phyloP scores from a whole-genome alignment of 1,140 invertebrate genomes.

The Ladona fulva region DNA sequence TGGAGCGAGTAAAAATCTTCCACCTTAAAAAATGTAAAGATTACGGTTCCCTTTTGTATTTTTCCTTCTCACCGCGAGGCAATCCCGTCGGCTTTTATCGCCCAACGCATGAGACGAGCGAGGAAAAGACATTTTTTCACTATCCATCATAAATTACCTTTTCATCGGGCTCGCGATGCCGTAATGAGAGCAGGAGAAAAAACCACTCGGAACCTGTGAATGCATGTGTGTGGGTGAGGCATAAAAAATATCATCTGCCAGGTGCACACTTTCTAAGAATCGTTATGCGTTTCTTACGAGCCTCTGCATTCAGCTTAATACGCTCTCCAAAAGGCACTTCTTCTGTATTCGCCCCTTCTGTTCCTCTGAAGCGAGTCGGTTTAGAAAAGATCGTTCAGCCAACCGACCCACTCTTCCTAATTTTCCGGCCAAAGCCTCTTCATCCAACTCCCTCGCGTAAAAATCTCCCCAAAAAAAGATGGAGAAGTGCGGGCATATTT shows the following conservation, averaged over 20 bases:
- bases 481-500: not conserved
- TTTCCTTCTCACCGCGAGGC: not conserved
- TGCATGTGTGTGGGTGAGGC: not conserved
- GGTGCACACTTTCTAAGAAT: slow-evolving; percentile 4
- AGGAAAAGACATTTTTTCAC: not conserved
- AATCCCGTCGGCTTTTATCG: not conserved
- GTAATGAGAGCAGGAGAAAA: not conserved
- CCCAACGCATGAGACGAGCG: not conserved
- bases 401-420: not conserved
- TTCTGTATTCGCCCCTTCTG: not conserved
- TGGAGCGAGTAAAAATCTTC: not conserved
- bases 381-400: not conserved
- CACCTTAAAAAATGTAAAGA: not conserved
- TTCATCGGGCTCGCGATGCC: not conserved
- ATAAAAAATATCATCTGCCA: not conserved
- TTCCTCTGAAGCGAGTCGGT: not conserved
- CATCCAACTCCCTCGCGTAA: not conserved
- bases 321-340: not conserved
- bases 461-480: not conserved
- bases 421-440: not conserved
- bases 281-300: slow-evolving; percentile 8
- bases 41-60: not conserved
- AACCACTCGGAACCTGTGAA: not conserved
- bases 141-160: slow-evolving; percentile 10
- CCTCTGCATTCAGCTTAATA: not conserved